Evolutionary conservation across 2,797 vertebrate species (phyloP).

Genomic region (Cichlasoma orientale): DNA sequence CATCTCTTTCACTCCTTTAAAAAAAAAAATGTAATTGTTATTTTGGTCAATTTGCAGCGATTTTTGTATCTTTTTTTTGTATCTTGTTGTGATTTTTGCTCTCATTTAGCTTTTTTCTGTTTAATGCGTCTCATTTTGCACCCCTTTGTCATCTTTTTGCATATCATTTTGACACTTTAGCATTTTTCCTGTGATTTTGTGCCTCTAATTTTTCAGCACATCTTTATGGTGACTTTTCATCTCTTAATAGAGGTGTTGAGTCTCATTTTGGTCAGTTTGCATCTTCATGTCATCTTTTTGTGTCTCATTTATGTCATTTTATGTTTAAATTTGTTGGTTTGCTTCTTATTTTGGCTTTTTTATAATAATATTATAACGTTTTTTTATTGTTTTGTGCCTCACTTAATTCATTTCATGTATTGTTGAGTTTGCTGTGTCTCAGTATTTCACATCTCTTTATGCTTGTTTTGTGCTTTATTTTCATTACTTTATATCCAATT

Average conservation of each 20-base stretch:
- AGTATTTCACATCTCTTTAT: background rate
- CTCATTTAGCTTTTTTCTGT: too few relatives aligned
- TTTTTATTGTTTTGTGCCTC: too few relatives aligned
- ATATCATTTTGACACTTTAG: background rate
- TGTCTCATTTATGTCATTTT: background rate
- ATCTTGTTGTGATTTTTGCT: too few relatives aligned
- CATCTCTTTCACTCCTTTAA: too few relatives aligned
- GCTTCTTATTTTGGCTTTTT: too few relatives aligned
- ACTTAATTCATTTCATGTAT: too few relatives aligned
- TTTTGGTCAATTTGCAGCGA: too few relatives aligned
- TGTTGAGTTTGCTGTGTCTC: background rate
- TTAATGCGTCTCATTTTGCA: too few relatives aligned
- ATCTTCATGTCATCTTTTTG: background rate
- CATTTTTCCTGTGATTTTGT: background rate
- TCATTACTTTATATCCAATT: background rate
- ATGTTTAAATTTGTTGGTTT: too few relatives aligned
- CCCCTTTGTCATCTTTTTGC: background rate
- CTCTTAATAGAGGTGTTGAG: background rate
- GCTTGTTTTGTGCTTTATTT: background rate
- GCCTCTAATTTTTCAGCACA: background rate
- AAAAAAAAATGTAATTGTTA: too few relatives aligned
- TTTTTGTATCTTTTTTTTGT: too few relatives aligned
- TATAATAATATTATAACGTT: too few relatives aligned
- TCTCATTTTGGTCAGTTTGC: background rate
- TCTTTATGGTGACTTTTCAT: accelerated